phyloP scores from a whole-genome alignment of 2,888 invertebrate genomes.

The Entomobrya proxima region DNA sequence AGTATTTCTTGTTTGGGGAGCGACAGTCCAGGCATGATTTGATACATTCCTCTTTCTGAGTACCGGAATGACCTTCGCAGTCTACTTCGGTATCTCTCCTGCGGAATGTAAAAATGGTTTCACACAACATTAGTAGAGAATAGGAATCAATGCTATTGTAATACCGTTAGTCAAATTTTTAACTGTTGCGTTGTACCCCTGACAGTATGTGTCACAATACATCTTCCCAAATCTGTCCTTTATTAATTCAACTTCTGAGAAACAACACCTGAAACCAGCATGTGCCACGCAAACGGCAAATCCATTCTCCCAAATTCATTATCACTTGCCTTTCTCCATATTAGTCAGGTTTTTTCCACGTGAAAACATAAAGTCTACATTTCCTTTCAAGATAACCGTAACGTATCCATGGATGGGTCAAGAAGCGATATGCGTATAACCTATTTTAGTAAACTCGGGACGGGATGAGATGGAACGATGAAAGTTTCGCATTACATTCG shows the following conservation, averaged over 20 bases:
- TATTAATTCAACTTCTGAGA: background rate
- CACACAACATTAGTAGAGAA: too few relatives aligned
- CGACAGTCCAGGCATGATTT: slow-evolving; percentile 35
- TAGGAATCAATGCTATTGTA: too few relatives aligned
- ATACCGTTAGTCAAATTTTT: too few relatives aligned
- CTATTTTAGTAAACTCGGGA: too few relatives aligned
- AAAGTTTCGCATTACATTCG: too few relatives aligned
- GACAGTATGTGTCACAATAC: slow-evolving; percentile 15
- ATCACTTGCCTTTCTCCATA: too few relatives aligned
- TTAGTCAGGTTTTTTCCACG: too few relatives aligned
- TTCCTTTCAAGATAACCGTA: too few relatives aligned
- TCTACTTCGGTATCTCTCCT: background rate
- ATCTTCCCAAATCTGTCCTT: background rate
- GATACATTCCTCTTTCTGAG: background rate
- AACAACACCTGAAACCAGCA: background rate
- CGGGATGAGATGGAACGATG: too few relatives aligned
- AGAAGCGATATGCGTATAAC: too few relatives aligned
- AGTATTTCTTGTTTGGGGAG: slow-evolving; percentile 13
- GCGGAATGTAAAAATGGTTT: background rate
- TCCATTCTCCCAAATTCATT: background rate
- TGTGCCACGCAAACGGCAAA: background rate
- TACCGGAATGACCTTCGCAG: background rate
- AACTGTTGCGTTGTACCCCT: background rate
- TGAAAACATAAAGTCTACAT: too few relatives aligned
- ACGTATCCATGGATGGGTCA: too few relatives aligned